These are phyloP conservation scores for Tetramorium simillimum DNA, from an alignment of 1,140 invertebrate species.

Conservation along the genomic window DNA sequence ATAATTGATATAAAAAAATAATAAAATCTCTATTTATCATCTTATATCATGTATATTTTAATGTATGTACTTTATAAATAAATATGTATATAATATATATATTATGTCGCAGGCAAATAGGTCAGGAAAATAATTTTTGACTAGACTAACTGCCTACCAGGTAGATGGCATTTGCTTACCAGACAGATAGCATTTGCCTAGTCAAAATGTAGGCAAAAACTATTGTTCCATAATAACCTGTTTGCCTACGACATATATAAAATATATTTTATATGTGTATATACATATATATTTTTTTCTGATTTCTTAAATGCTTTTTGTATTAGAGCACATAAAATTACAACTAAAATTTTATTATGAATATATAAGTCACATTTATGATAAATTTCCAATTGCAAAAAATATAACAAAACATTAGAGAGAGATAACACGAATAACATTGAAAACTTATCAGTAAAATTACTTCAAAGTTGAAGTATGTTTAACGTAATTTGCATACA, in stretches of 20 bases:
- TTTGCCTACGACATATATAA: too few species aligned
- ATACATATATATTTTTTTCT: background rate
- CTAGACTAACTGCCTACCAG: too few species aligned
- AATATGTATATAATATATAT: too few species aligned
- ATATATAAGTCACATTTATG: background rate
- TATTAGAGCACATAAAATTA: background rate
- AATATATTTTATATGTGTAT: too few species aligned
- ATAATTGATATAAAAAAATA: background rate
- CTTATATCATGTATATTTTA: background rate
- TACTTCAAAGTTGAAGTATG: background rate
- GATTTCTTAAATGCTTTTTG: background rate
- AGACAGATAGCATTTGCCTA: too few species aligned
- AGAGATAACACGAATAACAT: background rate
- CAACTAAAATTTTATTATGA: background rate
- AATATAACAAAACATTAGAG: constrained; percentile 9
- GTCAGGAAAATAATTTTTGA: too few species aligned
- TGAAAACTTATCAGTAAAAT: background rate
- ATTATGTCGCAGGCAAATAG: too few species aligned
- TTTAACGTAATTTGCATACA: background rate
- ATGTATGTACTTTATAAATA: too few species aligned
- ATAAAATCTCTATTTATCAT: background rate
- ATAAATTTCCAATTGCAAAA: background rate
- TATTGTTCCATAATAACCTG: too few species aligned
- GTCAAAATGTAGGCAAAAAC: too few species aligned
- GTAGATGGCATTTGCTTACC: too few species aligned